phyloP scores from a whole-genome alignment of 2,888 invertebrate genomes.

The Catocala sponsa region DNA sequence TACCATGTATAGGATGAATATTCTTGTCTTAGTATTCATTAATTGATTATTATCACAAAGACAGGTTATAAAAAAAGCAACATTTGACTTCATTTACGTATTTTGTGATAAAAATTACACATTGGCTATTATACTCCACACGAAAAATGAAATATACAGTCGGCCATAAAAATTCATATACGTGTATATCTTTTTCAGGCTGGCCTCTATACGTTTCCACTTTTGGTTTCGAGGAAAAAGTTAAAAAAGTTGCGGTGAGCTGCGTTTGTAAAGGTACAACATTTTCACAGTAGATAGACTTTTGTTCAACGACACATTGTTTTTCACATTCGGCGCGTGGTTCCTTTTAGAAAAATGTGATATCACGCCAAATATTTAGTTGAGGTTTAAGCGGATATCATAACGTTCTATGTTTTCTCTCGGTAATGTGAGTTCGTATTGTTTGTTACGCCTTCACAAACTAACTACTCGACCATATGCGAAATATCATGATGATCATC shows the following conservation, averaged over 20 bases:
- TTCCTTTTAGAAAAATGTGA: conserved; percentile 14
- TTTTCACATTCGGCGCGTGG: conserved; percentile 10
- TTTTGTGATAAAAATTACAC: no score
- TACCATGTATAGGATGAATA: no score
- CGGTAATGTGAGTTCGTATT: not conserved
- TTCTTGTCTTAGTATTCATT: no score
- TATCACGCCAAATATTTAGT: conserved; percentile 15
- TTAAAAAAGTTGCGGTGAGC: conserved; percentile 5
- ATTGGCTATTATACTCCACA: no score
- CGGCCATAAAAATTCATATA: not conserved
- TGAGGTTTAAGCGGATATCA: conserved; percentile 15
- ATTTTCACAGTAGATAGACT: conserved; percentile 12
- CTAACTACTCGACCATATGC: not conserved
- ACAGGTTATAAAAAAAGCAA: no score
- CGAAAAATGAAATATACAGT: not conserved
- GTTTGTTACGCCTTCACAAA: not conserved
- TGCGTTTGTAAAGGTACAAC: conserved; percentile 20
- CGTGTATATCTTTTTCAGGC: conserved; percentile 4
- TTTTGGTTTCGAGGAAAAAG: conserved; percentile 6
- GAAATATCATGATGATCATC: no score
- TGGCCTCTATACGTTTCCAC: not conserved
- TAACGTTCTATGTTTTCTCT: not conserved
- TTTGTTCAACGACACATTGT: conserved; percentile 28
- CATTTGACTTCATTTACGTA: no score
- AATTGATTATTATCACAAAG: no score